Percentiles rank a stretch among this genome's conserved stretches.
phyloP scores from a whole-genome alignment of 92 coral and sea anemone species.

The Porites divaricata region DNA sequence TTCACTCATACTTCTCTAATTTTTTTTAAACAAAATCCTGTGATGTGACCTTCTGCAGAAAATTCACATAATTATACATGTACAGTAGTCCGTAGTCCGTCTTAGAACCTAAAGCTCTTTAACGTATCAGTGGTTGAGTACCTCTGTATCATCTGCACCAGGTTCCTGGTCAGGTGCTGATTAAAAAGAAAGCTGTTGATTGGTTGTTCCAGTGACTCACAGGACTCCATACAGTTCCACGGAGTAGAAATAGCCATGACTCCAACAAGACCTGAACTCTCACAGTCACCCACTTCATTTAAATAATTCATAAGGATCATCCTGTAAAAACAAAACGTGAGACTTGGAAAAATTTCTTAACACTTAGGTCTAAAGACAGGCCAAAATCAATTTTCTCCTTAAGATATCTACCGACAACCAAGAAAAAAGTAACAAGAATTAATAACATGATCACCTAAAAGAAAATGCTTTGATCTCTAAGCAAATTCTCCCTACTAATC shows the following conservation, averaged over 20 bases:
- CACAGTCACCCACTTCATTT: constrained; percentile 70
- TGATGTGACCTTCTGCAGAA: too few species aligned
- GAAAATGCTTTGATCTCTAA: too few species aligned
- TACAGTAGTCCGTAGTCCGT: too few species aligned
- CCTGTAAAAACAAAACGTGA: constrained; percentile 13
- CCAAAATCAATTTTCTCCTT: too few species aligned
- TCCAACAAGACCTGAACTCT: constrained; percentile 68
- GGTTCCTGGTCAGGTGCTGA: constrained; percentile 73
- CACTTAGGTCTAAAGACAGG: neutral
- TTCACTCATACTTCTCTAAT: too few species aligned
- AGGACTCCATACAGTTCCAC: constrained; percentile 85
- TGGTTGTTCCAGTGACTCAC: constrained; percentile 81
- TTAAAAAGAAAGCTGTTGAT: constrained; percentile 81
- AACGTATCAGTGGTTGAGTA: neutral
- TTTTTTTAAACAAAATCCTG: too few species aligned
- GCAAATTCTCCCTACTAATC: too few species aligned
- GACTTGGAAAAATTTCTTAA: neutral
- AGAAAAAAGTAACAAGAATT: too few species aligned
- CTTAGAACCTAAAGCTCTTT: neutral
- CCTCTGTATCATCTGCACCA: constrained; percentile 73
- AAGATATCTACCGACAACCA: too few species aligned
- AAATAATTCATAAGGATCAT: constrained; percentile 86
- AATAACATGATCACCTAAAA: too few species aligned
- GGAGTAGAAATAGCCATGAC: constrained; percentile 82
- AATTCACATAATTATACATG: too few species aligned